These are phyloP conservation scores for Chrysogorgia sp. DNA, from an alignment of 92 coral and sea anemone species.

Conservation along the genomic window DNA sequence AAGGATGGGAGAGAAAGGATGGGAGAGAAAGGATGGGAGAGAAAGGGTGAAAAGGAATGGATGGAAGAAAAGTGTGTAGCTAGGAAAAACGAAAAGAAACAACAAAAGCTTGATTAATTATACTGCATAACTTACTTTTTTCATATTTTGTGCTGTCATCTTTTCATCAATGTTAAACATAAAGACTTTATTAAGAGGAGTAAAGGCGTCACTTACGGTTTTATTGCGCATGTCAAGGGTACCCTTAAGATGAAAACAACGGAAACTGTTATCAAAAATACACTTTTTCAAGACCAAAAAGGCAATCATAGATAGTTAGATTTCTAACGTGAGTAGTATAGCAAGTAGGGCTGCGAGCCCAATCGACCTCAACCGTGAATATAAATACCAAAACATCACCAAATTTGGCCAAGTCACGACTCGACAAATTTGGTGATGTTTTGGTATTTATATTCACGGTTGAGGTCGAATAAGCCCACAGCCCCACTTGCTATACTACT, in stretches of 20 bases:
- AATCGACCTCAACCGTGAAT: too few species aligned
- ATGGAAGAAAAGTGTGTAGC: not conserved
- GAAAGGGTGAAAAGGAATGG: too few species aligned
- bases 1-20: too few species aligned
- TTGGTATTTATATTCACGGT: too few species aligned
- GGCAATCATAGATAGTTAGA: not conserved
- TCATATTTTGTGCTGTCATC: constrained; percentile 78
- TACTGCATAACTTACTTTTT: constrained; percentile 55
- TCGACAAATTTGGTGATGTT: too few species aligned
- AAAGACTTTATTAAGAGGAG: constrained; percentile 77
- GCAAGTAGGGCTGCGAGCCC: too few species aligned
- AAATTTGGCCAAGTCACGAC: too few species aligned
- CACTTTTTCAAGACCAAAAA: not conserved
- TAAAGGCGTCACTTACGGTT: constrained; percentile 83
- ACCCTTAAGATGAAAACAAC: constrained; percentile 59
- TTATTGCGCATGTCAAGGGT: constrained; percentile 95
- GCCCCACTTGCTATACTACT: too few species aligned
- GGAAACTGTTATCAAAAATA: not conserved
- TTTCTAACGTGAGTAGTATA: too few species aligned
- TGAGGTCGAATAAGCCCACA: too few species aligned
- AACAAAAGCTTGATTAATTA: not conserved
- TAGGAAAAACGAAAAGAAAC: not conserved
- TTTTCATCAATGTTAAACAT: constrained; percentile 77
- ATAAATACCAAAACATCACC: too few species aligned
- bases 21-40: too few species aligned